Evolutionary conservation across 1,140 invertebrate genomes (phyloP), one percentile per base, ranked within the genome.

Genomic region (Drosophila erecta): DNA sequence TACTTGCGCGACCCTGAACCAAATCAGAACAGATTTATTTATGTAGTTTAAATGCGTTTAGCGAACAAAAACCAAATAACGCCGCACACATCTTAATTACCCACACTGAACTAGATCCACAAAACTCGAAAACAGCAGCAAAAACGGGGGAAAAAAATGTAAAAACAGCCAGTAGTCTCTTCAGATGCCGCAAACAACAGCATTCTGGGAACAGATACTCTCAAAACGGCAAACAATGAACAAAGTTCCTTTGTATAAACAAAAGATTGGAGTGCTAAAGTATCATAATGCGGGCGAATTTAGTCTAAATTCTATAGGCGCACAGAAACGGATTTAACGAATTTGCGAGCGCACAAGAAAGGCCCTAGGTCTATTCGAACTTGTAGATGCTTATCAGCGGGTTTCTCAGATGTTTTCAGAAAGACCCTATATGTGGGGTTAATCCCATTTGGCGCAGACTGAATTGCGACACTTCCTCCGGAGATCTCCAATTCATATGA

Each of bases 401-500:
- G 22, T 40, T 37, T n/a, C 40, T 22, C 11, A 17, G 30, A 15
- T 30, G 30, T 15, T 20, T 61, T 62, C 12, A 5, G 24, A 24
- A 24, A 24, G 24, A 30, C 46, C 22, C 15, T 50, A 20, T 41
- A 4, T 53, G 43, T 12, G n/a, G 30, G 37, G 20, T 35, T 69
- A 70, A 70, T 70, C 66, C 69, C 56, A 70, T 67, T 56, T 35
- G 12, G 20, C n/a, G 12, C 35, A 15, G 35, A 44, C 44, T 41
- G 44, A n/a, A 20, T 76, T 75, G 72, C 60, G 60, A 76, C 71
- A 76, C 60, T 53, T 75, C 46, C 59, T 20, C n/a, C 14, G 30
- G 22, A 35, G 60, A 76, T 76, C 53, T 58, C 41, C 60, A 57
- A 76, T 74, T 75, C 44, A 57, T 73, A 74, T 75, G 38, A 43